Evolutionary conservation across 2,797 vertebrate species (phyloP).

Genomic region (Chrosomus eos): DNA sequence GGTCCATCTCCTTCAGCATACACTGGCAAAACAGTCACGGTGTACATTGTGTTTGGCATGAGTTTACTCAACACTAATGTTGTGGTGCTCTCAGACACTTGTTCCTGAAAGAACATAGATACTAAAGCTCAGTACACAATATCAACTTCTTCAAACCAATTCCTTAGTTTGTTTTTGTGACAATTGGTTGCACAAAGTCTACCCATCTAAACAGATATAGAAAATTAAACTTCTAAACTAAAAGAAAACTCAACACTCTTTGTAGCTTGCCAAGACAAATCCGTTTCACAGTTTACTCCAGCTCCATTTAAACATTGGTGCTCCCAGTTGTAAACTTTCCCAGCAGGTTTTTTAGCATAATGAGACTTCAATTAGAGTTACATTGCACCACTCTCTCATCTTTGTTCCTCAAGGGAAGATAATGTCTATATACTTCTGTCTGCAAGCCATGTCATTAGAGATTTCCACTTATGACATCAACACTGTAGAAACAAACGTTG

Average conservation of each 20-base stretch:
- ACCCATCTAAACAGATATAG: conserved; percentile 45
- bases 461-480: conserved; percentile 24
- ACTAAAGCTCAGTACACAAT: neutral
- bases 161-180: neutral
- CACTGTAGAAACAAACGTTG: neutral
- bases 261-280: conserved; percentile 42
- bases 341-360: neutral
- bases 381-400: conserved; percentile 22
- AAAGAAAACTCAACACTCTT: conserved; percentile 17
- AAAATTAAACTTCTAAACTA: conserved; percentile 31
- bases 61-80: conserved; percentile 84
- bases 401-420: conserved; percentile 39
- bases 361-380: conserved; percentile 4
- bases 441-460: neutral
- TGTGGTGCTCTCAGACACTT: conserved; percentile 93
- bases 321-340: conserved; percentile 38
- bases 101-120: conserved; percentile 73
- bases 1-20: conserved; percentile 93
- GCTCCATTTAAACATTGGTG: conserved; percentile 51
- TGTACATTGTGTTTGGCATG: conserved; percentile 87
- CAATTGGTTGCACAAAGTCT: neutral
- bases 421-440: conserved; percentile 2
- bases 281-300: conserved; percentile 50
- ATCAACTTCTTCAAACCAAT: neutral
- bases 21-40: conserved; percentile 87